Conservation (phyloP, 92 coral and sea anemone species). For the Epizoanthus rinbou region DNA sequence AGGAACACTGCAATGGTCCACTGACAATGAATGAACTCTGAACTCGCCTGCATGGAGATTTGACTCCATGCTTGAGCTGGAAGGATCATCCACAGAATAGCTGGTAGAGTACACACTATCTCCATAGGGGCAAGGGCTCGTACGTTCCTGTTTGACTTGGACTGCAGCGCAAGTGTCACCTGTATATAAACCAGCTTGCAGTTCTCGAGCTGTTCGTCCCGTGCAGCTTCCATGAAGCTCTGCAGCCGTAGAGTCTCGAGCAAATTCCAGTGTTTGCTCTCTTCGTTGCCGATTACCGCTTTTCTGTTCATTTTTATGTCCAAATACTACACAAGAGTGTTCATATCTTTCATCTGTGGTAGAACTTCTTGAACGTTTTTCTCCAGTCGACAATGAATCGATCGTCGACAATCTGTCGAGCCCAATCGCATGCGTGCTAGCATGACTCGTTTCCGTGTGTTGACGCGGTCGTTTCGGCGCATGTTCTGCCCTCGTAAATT, state of each 20-base stretch:
- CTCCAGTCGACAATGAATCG: conserved; percentile 24
- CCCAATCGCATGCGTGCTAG: conserved; percentile 17
- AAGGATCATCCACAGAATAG: neutral
- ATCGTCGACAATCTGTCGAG: neutral
- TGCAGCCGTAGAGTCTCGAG: no score
- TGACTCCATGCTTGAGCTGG: neutral
- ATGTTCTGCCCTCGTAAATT: conserved; percentile 19
- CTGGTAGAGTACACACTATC: neutral
- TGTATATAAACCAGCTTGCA: neutral
- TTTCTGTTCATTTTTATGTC: neutral
- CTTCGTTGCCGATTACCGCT: neutral
- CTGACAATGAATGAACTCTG: neutral
- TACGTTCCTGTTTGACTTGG: neutral
- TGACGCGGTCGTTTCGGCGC: neutral
- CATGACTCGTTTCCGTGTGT: neutral
- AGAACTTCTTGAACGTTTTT: neutral
- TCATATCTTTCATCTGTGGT: neutral
- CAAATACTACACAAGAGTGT: neutral
- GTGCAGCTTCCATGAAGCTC: neutral
- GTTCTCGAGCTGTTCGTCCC: neutral
- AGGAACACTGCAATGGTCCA: neutral
- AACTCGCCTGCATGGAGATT: neutral
- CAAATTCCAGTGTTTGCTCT: neutral
- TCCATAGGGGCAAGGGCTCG: neutral
- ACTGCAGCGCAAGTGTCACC: neutral